Evolutionary conservation across 2,797 vertebrate genomes (phyloP).

Genomic region (Octomys mimax): DNA sequence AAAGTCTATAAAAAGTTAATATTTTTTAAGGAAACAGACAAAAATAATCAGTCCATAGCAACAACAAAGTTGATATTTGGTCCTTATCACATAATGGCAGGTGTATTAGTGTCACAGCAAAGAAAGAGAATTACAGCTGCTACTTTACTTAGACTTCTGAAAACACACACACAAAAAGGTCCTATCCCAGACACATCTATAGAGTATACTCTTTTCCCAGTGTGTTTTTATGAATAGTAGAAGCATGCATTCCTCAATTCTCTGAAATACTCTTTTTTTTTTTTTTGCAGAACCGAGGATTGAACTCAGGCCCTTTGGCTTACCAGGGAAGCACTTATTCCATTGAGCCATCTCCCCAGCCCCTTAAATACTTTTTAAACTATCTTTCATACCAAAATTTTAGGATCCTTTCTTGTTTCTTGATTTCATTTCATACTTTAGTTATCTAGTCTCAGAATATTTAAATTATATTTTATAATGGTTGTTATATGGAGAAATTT

Average conservation of each 20-base stretch:
- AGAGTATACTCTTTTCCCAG: background rate
- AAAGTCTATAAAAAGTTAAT: background rate
- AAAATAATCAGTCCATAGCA: background rate
- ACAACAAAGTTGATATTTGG: background rate
- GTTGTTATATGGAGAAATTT: background rate
- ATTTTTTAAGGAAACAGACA: background rate
- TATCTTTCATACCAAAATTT: background rate
- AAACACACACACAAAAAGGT: background rate
- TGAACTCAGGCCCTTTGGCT: too few relatives aligned
- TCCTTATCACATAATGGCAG: background rate
- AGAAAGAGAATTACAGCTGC: background rate
- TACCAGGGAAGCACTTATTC: too few relatives aligned
- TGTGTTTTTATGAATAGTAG: background rate
- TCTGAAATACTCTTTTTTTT: too few relatives aligned
- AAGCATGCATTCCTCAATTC: background rate
- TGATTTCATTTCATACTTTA: background rate
- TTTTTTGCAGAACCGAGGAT: too few relatives aligned
- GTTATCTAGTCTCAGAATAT: background rate
- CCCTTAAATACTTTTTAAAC: slow-evolving; percentile 10
- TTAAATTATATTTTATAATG: background rate
- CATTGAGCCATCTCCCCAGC: too few relatives aligned
- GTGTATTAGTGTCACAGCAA: background rate
- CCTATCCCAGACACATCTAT: background rate
- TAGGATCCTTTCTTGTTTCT: background rate
- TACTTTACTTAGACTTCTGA: background rate